Conservation (phyloP, 2,113 vertebrate genomes). For the Myrmecobius fasciatus region DNA sequence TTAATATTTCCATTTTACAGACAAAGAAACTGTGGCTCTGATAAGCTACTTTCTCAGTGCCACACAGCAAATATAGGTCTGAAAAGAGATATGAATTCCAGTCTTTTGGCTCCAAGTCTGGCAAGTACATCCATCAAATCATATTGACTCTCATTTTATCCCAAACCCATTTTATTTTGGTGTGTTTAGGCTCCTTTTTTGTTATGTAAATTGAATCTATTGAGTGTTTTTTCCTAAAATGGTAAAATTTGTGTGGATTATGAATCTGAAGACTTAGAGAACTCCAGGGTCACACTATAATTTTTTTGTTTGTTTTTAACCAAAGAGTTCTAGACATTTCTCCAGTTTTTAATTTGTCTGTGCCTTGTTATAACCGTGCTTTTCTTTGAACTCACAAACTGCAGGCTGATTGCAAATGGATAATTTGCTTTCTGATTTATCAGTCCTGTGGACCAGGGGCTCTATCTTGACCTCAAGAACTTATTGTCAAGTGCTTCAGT, state of each 20-base stretch:
- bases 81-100: background rate
- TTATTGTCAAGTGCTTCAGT: background rate
- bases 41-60: background rate
- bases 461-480: background rate
- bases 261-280: too few relatives aligned
- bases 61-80: background rate
- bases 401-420: too few relatives aligned
- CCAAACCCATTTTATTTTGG: background rate
- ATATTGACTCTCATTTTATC: background rate
- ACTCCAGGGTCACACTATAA: too few relatives aligned
- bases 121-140: background rate
- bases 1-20: background rate
- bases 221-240: too few relatives aligned
- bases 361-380: background rate
- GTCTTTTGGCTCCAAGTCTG: background rate
- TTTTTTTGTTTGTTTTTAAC: background rate
- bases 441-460: too few relatives aligned
- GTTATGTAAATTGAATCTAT: background rate
- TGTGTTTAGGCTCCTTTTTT: background rate
- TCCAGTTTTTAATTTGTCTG: background rate
- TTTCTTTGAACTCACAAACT: background rate
- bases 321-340: background rate
- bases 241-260: too few relatives aligned
- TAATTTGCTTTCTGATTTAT: too few relatives aligned
- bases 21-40: background rate